Base-by-base conservation (phyloP, 2,797 vertebrate genomes). In the Hemibagrus guttatus region DNA sequence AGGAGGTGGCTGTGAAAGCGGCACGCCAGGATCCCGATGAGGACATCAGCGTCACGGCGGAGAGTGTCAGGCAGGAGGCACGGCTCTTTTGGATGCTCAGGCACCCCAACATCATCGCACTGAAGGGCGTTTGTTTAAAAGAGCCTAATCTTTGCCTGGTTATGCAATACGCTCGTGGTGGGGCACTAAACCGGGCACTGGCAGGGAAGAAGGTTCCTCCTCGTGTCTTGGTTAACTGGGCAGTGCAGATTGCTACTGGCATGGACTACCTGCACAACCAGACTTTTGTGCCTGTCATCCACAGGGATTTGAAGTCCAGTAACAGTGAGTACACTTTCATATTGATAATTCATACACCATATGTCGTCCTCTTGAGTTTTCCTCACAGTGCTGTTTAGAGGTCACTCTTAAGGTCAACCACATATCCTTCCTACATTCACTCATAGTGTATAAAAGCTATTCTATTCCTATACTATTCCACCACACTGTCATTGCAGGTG, bases 251-350 rank as follows among this genome's bases (percentile, higher is more conserved):
- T 69, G 97, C 97, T 39, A 96, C 95, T 6, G 97, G 97, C 91
- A 98, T 98, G 97, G 96, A 97, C 93, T 98, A 98, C 93, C 95
- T 98, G 82, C 97, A 98, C 94, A 97, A 95, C 88, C 95, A 97
- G 91, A 97, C 97, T 0, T 95, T 97, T 0, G 97, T 98, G 61
- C 96, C 97, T 54, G 97, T 98, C 93, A 97, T 98, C 93, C 97
- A 98, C 94, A 94, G 97, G 88, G 97, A 98, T 94, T 96, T 98
- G 91, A 98, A 98, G 93, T 98, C 97, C 93, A 98, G 96, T 95
- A 98, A 98, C 90, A 97, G 97, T 98, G 94, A 98, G 97, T 97
- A 91, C 58, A 42, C 19, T 85, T 87, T 28, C 31, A 79, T 78
- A 28, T 81, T 52, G 4, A 21, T 31, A 14, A 3, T 74, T 61